Evolutionary conservation across 1,140 invertebrate genomes (phyloP).

Genomic region (Euura lappo): DNA sequence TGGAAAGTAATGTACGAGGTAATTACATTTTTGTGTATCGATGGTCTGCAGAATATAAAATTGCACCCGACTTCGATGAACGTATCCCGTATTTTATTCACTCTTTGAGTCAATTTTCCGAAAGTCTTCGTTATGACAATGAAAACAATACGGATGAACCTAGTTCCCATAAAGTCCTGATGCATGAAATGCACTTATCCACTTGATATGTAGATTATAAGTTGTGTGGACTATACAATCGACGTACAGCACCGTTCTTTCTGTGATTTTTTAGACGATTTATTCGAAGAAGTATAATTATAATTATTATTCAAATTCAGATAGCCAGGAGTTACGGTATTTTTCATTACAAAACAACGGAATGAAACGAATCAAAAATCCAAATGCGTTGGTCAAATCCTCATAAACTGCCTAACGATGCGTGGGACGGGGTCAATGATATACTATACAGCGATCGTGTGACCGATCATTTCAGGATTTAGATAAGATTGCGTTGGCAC

Average conservation of each 20-base stretch:
- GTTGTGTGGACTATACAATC: background rate
- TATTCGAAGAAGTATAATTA: too few species aligned
- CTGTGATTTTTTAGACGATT: background rate
- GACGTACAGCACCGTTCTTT: background rate
- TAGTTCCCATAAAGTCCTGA: background rate
- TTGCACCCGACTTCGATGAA: too few species aligned
- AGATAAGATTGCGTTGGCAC: background rate
- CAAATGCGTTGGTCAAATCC: too few species aligned
- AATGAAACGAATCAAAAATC: too few species aligned
- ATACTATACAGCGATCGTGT: background rate
- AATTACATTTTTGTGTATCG: too few species aligned
- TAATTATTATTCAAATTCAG: too few species aligned
- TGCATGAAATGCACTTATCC: slow-evolving; percentile 2
- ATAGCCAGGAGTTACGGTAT: background rate
- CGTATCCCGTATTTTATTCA: too few species aligned
- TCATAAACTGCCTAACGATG: background rate
- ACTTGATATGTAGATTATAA: background rate
- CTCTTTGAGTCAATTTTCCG: too few species aligned
- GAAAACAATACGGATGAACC: background rate
- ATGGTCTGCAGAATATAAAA: too few species aligned
- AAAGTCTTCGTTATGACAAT: background rate
- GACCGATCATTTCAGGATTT: background rate
- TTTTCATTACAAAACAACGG: background rate
- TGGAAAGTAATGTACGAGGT: background rate
- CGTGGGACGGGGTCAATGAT: background rate